These are phyloP conservation scores for Montipora cactus DNA, from an alignment of 64 coral and sea anemone genomes.

Conservation along the genomic window DNA sequence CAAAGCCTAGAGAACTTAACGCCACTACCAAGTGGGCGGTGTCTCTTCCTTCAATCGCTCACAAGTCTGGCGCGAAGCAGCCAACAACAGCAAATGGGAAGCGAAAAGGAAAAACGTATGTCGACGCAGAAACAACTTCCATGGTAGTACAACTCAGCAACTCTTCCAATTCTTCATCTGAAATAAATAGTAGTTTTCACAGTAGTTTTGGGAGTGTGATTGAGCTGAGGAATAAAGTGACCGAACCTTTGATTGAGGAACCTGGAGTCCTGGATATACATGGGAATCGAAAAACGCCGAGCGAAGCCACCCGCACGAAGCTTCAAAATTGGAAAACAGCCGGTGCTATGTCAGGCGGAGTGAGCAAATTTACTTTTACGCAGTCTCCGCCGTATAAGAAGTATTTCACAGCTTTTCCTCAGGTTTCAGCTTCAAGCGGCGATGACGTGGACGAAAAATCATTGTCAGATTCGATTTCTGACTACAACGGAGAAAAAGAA, in stretches of 20 bases:
- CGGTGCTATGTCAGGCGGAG: neutral
- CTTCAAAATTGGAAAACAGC: slow-evolving; percentile 5
- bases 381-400: slow-evolving; percentile 2
- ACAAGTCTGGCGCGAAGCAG: neutral
- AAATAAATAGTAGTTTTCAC: slow-evolving; percentile 12
- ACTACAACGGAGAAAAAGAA: slow-evolving; percentile 28
- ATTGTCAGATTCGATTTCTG: neutral
- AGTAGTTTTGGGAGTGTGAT: neutral
- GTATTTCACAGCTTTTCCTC: neutral
- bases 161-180: neutral
- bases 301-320: neutral
- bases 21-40: neutral
- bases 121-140: slow-evolving; percentile 1
- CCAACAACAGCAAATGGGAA: neutral
- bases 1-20: slow-evolving; percentile 18
- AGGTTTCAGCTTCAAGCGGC: neutral
- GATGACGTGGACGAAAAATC: neutral
- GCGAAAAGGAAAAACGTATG: neutral
- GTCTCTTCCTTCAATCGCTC: slow-evolving; percentile 14
- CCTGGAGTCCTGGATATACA: neutral
- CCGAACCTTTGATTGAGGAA: slow-evolving; percentile 12
- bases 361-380: slow-evolving; percentile 11
- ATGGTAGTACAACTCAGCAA: slow-evolving; percentile 3
- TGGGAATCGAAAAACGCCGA: neutral
- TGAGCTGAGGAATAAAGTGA: neutral